These are phyloP conservation scores for Istiophorus platypterus DNA, from an alignment of 2,113 vertebrate genomes.

Conservation along the genomic window DNA sequence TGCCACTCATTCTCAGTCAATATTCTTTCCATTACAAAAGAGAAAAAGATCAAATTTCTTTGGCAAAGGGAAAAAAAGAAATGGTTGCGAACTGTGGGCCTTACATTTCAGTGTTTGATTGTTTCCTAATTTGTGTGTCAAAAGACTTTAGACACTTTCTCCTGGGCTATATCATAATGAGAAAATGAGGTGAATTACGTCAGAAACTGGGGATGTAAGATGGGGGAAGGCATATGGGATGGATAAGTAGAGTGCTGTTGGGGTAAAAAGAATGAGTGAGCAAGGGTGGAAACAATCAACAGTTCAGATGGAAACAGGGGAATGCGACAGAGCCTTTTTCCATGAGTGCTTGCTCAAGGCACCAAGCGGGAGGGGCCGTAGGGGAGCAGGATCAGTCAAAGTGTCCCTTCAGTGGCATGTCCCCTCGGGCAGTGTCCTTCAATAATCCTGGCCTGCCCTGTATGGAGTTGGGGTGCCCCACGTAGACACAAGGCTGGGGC, in stretches of 20 bases:
- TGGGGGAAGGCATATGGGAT: constrained; percentile 25
- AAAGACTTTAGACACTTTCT: constrained; percentile 15
- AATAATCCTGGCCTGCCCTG: constrained; percentile 66
- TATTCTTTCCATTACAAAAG: constrained; percentile 13
- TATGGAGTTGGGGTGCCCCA: constrained; percentile 46
- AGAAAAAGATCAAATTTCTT: constrained; percentile 38
- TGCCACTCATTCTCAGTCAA: constrained; percentile 3
- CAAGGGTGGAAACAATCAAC: constrained; percentile 39
- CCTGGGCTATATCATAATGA: constrained; percentile 29
- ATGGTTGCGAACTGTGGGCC: neutral
- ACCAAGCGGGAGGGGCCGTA: constrained; percentile 69
- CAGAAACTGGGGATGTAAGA: constrained; percentile 18
- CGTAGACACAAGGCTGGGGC: constrained; percentile 36
- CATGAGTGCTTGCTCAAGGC: constrained; percentile 81
- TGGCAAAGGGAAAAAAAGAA: constrained; percentile 29
- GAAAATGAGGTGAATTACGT: constrained; percentile 43
- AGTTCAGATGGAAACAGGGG: constrained; percentile 72
- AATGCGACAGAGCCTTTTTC: constrained; percentile 80
- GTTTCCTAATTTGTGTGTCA: constrained; percentile 9
- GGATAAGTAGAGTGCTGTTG: constrained; percentile 41
- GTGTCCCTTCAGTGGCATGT: constrained; percentile 72
- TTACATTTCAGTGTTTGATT: constrained; percentile 17
- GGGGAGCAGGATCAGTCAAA: constrained; percentile 66
- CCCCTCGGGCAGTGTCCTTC: constrained; percentile 71
- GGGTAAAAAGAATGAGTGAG: constrained; percentile 11